A percentile compares a stretch with the other conserved stretches of the same genome.
Evolutionary conservation across 2,888 invertebrate species (phyloP).

Genomic region (Tetanocera ferruginea): DNA sequence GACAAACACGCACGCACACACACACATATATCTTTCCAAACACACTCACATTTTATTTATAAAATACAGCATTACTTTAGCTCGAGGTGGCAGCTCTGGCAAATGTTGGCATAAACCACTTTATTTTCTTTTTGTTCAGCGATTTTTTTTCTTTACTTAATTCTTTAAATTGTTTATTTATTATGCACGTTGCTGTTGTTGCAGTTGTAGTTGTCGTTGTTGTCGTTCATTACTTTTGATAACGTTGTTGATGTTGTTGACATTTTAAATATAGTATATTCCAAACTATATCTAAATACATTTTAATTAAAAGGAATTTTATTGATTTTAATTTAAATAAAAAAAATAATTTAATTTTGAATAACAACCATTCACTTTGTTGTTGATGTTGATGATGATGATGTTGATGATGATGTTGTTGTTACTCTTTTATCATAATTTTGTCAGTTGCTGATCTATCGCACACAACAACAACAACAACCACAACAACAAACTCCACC

Average conservation of each 20-base stretch:
- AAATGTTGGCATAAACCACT: constrained; percentile 39
- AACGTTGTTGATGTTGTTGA: constrained; percentile 37
- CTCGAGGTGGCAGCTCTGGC: constrained; percentile 56
- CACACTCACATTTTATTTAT: constrained; percentile 11
- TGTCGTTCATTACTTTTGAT: constrained; percentile 33
- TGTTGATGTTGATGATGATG: constrained; percentile 57
- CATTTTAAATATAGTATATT: constrained; percentile 10
- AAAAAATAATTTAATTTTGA: constrained; percentile 21
- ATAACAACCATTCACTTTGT: constrained; percentile 48
- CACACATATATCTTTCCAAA: background rate
- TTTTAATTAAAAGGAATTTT: constrained; percentile 19
- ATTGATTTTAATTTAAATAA: constrained; percentile 25
- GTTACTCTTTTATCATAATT: constrained; percentile 45
- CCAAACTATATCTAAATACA: constrained; percentile 12
- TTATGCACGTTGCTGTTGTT: constrained; percentile 60
- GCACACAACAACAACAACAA: constrained; percentile 22
- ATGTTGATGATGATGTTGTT: constrained; percentile 55
- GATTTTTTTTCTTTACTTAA: constrained; percentile 20
- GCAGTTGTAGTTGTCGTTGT: constrained; percentile 50
- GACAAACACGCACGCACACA: background rate
- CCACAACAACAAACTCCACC: constrained; percentile 7
- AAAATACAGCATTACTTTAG: constrained; percentile 32
- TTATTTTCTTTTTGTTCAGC: background rate
- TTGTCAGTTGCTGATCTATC: constrained; percentile 34
- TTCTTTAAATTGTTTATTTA: constrained; percentile 43